Evolutionary conservation across 2,113 vertebrate genomes (phyloP).

Genomic region (Conger conger): DNA sequence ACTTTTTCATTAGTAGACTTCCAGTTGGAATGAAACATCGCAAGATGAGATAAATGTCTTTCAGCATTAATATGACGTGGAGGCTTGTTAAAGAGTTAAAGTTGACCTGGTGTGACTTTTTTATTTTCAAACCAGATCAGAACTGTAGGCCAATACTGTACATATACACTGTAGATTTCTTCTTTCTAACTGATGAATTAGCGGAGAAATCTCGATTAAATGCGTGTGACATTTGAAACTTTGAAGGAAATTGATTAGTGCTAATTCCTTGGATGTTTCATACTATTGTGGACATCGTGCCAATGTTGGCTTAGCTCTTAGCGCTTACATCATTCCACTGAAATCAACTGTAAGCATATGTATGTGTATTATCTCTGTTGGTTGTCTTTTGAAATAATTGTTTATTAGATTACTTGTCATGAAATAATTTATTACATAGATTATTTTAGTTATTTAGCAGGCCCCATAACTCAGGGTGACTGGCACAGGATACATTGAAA

Average conservation of each 20-base stretch:
- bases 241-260: neutral
- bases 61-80: neutral
- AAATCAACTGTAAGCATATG: neutral
- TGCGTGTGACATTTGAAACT: neutral
- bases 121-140: constrained; percentile 38
- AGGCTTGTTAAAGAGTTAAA: neutral
- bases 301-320: neutral
- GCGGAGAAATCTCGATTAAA: neutral
- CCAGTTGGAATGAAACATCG: neutral
- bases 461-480: neutral
- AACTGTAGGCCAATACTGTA: constrained; percentile 48
- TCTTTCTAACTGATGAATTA: constrained; percentile 29
- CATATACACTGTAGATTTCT: constrained; percentile 23
- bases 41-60: neutral
- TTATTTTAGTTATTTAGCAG: neutral
- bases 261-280: neutral
- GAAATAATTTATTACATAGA: no score
- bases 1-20: neutral
- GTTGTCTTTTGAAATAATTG: neutral
- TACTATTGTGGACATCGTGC: neutral
- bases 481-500: neutral
- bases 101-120: neutral
- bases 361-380: neutral
- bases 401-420: no score
- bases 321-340: neutral